A percentile compares a stretch with the other conserved stretches of the same genome.
Conservation (phyloP, 2,797 vertebrate genomes). For the Eospalax fontanierii region DNA sequence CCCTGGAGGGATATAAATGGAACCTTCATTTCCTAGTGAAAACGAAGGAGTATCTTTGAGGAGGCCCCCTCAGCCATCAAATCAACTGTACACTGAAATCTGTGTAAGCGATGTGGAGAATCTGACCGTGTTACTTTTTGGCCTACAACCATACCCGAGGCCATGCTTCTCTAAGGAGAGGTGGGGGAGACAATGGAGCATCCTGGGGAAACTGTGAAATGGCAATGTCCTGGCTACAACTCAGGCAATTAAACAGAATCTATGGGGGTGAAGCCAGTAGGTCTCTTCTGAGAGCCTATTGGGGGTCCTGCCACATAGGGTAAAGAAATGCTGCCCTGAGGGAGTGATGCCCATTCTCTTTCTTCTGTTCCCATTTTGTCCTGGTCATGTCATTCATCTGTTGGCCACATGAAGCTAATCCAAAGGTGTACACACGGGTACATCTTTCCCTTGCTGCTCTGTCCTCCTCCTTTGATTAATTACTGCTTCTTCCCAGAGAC, state of each 20-base stretch:
- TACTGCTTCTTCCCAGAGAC: not conserved
- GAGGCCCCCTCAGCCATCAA: slow-evolving; percentile 38
- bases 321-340: slow-evolving; percentile 39
- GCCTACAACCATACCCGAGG: slow-evolving; percentile 50
- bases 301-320: slow-evolving; percentile 31
- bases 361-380: no score
- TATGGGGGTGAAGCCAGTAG: not conserved
- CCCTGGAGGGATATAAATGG: not conserved
- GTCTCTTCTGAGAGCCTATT: slow-evolving; percentile 11
- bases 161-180: not conserved
- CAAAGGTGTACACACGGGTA: no score
- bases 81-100: slow-evolving; percentile 63
- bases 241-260: slow-evolving; percentile 64
- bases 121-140: slow-evolving; percentile 56
- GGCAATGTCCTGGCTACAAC: not conserved
- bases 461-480: not conserved
- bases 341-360: no score
- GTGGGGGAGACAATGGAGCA: not conserved
- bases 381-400: no score
- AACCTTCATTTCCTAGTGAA: slow-evolving; percentile 56
- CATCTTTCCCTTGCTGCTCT: not conserved
- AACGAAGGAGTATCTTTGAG: slow-evolving; percentile 46
- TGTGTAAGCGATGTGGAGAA: slow-evolving; percentile 50
- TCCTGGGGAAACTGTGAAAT: slow-evolving; percentile 62
- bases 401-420: no score